These are phyloP conservation scores for Paralvinella palmiformis DNA, from an alignment of 1,140 invertebrate genomes.

Conservation along the genomic window DNA sequence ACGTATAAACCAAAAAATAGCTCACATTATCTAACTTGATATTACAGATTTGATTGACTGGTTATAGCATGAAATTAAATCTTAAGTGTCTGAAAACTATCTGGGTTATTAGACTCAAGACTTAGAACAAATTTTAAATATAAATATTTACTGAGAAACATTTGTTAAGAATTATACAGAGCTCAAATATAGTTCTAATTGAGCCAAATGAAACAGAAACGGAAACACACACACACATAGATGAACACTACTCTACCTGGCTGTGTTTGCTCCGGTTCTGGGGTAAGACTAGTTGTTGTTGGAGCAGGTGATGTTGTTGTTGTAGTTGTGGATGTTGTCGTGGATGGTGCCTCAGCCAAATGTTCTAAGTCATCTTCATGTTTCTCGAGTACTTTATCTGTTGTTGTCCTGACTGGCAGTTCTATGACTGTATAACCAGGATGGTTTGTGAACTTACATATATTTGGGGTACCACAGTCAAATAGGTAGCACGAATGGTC, in stretches of 20 bases:
- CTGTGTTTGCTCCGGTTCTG: not conserved
- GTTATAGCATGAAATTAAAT: too few species aligned
- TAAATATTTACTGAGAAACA: not conserved
- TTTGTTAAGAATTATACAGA: not conserved
- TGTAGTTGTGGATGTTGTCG: slow-evolving; percentile 6
- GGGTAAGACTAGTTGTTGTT: not conserved
- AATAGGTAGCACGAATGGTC: slow-evolving; percentile 84
- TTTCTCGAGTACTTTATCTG: not conserved
- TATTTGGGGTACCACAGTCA: slow-evolving; percentile 77
- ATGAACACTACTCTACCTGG: not conserved
- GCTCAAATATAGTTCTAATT: not conserved
- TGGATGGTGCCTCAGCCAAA: not conserved
- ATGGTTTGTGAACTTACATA: slow-evolving; percentile 86
- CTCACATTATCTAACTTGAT: too few species aligned
- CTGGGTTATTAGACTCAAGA: not conserved
- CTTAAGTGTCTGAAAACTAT: not conserved
- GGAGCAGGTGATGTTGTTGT: not conserved
- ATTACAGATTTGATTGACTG: too few species aligned
- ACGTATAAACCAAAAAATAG: too few species aligned
- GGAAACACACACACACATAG: too few species aligned
- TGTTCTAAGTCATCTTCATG: slow-evolving; percentile 15
- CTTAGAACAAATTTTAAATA: not conserved
- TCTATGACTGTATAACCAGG: slow-evolving; percentile 83
- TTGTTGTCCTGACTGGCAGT: slow-evolving; percentile 58
- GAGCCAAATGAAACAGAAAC: not conserved